Percentiles rank a stretch among this genome's conserved stretches.
Conservation (phyloP, 2,888 invertebrate genomes). For the Leptarthrus brevirostris region DNA sequence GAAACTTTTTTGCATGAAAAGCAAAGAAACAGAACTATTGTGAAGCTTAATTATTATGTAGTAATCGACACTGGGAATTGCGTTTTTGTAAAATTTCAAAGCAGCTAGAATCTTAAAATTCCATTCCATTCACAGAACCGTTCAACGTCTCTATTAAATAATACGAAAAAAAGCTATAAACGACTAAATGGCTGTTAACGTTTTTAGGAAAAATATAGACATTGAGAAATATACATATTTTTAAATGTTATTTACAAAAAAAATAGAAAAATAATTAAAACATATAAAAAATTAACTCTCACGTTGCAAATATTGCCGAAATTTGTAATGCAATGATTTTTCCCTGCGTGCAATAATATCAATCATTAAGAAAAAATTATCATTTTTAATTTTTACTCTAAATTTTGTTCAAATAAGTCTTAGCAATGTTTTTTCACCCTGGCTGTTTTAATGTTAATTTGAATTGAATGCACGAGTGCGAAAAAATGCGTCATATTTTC, state of each 20-base stretch:
- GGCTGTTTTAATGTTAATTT: background rate
- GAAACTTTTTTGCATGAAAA: too few relatives aligned
- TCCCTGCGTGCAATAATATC: constrained; percentile 19
- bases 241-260: too few relatives aligned
- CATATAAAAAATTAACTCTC: background rate
- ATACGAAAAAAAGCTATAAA: too few relatives aligned
- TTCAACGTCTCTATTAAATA: too few relatives aligned
- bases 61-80: too few relatives aligned
- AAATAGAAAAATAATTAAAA: constrained; percentile 3
- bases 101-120: too few relatives aligned
- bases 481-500: constrained; percentile 5
- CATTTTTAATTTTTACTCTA: background rate
- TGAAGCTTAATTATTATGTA: too few relatives aligned
- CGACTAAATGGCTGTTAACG: constrained; percentile 30
- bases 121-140: too few relatives aligned
- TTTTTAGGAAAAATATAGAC: constrained; percentile 24
- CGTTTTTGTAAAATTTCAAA: too few relatives aligned
- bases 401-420: background rate
- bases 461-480: constrained; percentile 13
- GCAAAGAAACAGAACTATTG: too few relatives aligned
- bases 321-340: constrained; percentile 23
- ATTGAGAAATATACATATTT: constrained; percentile 27
- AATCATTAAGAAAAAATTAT: constrained; percentile 5
- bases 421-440: background rate
- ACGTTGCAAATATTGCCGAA: constrained; percentile 17